These are phyloP conservation scores for Cataglyphis hispanica DNA, from an alignment of 1,140 invertebrate species.

Conservation along the genomic window DNA sequence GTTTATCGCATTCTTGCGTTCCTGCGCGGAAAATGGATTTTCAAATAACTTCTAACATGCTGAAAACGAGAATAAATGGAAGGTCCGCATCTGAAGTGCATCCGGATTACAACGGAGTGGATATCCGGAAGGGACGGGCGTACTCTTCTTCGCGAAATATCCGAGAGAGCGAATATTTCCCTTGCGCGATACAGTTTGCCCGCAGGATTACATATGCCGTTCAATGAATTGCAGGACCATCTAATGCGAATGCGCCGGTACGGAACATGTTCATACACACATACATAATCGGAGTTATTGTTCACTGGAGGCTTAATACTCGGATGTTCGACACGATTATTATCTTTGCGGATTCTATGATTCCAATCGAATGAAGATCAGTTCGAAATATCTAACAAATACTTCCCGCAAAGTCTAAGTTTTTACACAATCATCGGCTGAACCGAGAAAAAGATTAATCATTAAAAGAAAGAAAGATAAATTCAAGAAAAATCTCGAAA, in stretches of 20 bases:
- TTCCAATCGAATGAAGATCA: constrained; percentile 20
- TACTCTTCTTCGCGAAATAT: background rate
- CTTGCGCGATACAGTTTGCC: constrained; percentile 15
- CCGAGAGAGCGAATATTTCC: constrained; percentile 24
- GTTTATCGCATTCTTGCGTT: constrained; percentile 55
- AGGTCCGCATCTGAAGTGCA: constrained; percentile 1
- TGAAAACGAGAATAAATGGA: constrained; percentile 54
- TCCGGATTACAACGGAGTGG: constrained; percentile 8
- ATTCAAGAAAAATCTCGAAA: background rate
- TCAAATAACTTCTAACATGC: constrained; percentile 50
- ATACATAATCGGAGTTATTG: background rate
- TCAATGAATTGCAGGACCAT: constrained; percentile 35
- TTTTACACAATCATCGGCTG: background rate
- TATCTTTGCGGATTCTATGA: background rate
- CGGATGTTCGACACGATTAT: constrained; percentile 20
- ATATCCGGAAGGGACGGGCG: background rate
- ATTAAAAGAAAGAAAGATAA: background rate
- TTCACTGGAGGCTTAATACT: background rate
- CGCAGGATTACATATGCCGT: background rate
- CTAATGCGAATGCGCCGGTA: background rate
- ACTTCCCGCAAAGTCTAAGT: background rate
- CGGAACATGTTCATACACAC: background rate
- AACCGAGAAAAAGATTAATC: background rate
- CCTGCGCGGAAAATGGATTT: constrained; percentile 48
- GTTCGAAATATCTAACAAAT: background rate